Evolutionary conservation across 2,797 vertebrate genomes (phyloP), one percentile per base, ranked within the genome.

Genomic region (Odontamblyopus rebecca): DNA sequence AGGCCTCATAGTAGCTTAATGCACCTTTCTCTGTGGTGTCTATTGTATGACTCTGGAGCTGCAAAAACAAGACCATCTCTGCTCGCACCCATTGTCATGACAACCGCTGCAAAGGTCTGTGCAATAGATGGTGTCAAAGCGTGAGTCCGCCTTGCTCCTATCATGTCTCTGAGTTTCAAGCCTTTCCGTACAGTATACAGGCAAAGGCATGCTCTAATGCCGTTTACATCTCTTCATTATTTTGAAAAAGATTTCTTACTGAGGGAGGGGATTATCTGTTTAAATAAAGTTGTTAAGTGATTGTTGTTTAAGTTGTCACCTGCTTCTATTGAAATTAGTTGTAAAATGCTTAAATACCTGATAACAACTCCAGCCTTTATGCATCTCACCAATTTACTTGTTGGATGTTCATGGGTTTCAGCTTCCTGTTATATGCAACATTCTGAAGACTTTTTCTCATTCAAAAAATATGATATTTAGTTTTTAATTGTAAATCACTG

Each of bases 11-110:
- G 54, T 6, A 2, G 44, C 69, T n/a, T 18, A 6, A 15, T 38
- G 41, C 72, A 72, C 64, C 30, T 78, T 76, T 61, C 54, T 66
- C 71, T 69, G 6, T 32, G 59, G 16, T 13, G 61, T 64, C 61
- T 74, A 51, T 78, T 88, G 82, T 86, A 83, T 86, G 68, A 78
- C 73, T 75, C 82, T 16, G 0, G 74, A 79, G 78, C 82, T 62
- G 60, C 27, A 6, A 57, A 27, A 71, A 62, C 53, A 32, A 64
- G 72, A 72, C 23, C 61, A 32, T 80, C 50, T 70, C 75, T 41
- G 35, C 59, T 74, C 69, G 80, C 53, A 76, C 64, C 74, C 68
- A 66, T 64, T 13, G n/a, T 67, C 76, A 85, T 85, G 84, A 83
- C 81, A 78, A 82, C 74, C 57, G 69, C 77, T 75, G 74, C 72